Percentiles rank a stretch among this genome's conserved stretches.
Conservation (phyloP, 2,113 vertebrate genomes). For the Marmota flaviventris region DNA sequence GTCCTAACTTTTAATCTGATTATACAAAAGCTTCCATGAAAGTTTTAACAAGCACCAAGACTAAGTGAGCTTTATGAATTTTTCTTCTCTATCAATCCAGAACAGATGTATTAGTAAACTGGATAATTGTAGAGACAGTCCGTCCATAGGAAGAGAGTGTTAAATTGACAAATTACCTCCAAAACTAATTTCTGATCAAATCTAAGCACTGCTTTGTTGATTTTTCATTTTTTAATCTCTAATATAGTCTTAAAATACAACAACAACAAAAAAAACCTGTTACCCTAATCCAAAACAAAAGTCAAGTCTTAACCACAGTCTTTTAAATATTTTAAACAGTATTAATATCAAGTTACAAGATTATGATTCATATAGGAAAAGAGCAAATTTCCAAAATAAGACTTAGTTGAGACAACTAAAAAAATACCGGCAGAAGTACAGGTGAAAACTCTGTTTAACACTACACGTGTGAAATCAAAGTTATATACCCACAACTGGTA, state of each 20-base stretch:
- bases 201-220: not conserved
- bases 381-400: not conserved
- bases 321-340: slow-evolving; percentile 23
- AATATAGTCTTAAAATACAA: not conserved
- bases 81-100: not conserved
- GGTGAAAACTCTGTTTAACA: not conserved
- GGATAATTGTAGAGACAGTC: not conserved
- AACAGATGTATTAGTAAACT: not conserved
- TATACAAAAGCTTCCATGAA: slow-evolving; percentile 13
- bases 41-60: not conserved
- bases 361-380: not conserved
- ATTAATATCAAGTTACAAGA: not conserved
- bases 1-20: not conserved
- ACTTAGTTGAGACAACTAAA: not conserved
- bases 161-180: not conserved
- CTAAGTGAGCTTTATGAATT: not conserved
- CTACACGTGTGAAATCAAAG: not conserved
- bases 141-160: not conserved
- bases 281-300: not conserved
- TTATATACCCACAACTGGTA: not conserved
- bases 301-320: not conserved
- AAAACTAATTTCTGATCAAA: not conserved
- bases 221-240: not conserved
- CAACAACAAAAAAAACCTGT: no score
- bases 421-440: not conserved